A percentile compares a stretch with the other conserved stretches of the same genome.
These are phyloP conservation scores for Aproaerema taeniolella DNA, from an alignment of 2,888 invertebrate genomes.

Conservation along the genomic window DNA sequence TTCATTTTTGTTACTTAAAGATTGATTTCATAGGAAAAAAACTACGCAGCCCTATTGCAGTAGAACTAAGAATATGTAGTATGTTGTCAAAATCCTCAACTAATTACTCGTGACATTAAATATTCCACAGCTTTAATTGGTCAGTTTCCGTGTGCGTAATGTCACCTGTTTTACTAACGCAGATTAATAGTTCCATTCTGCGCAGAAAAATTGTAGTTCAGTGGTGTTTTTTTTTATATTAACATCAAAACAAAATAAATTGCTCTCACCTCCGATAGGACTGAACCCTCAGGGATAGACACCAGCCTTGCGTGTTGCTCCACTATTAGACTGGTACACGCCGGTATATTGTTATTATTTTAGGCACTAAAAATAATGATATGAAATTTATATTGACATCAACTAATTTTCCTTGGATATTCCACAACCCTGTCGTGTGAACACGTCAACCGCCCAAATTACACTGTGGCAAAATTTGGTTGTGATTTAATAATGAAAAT, in stretches of 20 bases:
- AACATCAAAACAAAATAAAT: slow-evolving; percentile 18
- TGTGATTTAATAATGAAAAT: slow-evolving; percentile 22
- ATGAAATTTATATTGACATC: slow-evolving; percentile 12
- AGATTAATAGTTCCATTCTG: slow-evolving; percentile 13
- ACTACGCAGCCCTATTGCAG: no score
- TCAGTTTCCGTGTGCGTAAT: slow-evolving; percentile 11
- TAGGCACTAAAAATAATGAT: slow-evolving; percentile 12
- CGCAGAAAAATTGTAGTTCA: no score
- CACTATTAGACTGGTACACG: slow-evolving; percentile 18
- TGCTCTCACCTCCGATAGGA: slow-evolving; percentile 21
- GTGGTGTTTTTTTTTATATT: slow-evolving; percentile 10
- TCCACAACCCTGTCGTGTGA: slow-evolving; percentile 38
- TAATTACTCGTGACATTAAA: no score
- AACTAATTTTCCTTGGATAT: slow-evolving; percentile 21
- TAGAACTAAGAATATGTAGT: no score
- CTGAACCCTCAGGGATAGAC: slow-evolving; percentile 17
- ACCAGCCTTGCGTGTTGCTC: slow-evolving; percentile 20
- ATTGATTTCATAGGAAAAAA: no score
- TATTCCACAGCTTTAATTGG: slow-evolving; percentile 10
- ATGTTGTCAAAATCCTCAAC: no score
- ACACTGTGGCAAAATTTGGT: slow-evolving; percentile 44
- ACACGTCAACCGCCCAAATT: slow-evolving; percentile 42
- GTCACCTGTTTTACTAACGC: no score
- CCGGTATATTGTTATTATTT: slow-evolving; percentile 7
- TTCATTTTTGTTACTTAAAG: no score